A percentile compares a stretch with the other conserved stretches of the same genome.
Conservation (phyloP, 1,140 invertebrate species). For the Apocrypta bakeri region DNA sequence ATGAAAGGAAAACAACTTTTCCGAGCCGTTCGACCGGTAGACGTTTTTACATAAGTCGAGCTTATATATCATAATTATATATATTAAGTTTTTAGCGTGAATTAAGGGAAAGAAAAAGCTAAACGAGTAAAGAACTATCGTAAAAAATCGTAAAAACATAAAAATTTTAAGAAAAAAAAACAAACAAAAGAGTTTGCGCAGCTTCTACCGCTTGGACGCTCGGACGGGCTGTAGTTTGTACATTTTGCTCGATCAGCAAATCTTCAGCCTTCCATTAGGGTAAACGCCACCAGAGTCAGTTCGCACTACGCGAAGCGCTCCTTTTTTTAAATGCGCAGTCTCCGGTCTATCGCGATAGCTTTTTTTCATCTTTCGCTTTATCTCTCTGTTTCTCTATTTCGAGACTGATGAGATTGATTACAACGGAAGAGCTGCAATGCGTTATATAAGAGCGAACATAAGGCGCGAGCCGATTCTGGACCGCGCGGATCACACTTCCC, state of each 20-base stretch:
- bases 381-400: background rate
- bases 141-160: background rate
- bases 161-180: background rate
- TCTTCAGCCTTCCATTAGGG: slow-evolving; percentile 42
- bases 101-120: slow-evolving; percentile 18
- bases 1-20: slow-evolving; percentile 57
- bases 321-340: background rate
- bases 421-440: background rate
- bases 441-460: background rate
- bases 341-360: background rate
- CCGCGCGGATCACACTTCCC: slow-evolving; percentile 13
- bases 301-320: background rate
- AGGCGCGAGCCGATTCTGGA: slow-evolving; percentile 20
- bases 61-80: slow-evolving; percentile 32
- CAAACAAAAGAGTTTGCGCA: slow-evolving; percentile 17
- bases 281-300: slow-evolving; percentile 24
- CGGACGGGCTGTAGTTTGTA: slow-evolving; percentile 56
- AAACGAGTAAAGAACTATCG: background rate
- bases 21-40: slow-evolving; percentile 62
- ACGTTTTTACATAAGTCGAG: slow-evolving; percentile 49
- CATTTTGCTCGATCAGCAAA: slow-evolving; percentile 50
- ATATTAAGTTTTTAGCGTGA: slow-evolving; percentile 8
- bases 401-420: background rate
- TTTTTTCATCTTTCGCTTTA: background rate
- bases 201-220: slow-evolving; percentile 63